These are phyloP conservation scores for Dicentrarchus labrax DNA, from an alignment of 2,113 vertebrate genomes.

Conservation along the genomic window DNA sequence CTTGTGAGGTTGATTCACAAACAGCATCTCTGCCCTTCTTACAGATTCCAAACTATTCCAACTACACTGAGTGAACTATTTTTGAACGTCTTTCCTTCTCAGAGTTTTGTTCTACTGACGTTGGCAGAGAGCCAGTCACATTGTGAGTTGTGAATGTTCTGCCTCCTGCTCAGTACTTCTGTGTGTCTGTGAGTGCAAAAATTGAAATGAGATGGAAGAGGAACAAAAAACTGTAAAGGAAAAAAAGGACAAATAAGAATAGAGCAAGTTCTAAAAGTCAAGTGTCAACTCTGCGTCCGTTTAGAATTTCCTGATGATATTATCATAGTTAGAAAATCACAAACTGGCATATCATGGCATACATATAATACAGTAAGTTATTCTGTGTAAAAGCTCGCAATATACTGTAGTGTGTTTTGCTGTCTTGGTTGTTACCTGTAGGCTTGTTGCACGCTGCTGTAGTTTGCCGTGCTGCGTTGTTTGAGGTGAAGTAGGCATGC, in stretches of 20 bases:
- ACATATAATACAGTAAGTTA: background rate
- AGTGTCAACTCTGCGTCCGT: background rate
- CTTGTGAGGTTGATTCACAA: background rate
- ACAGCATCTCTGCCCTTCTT: background rate
- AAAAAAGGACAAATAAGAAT: background rate
- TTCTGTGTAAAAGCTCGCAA: conserved; percentile 10
- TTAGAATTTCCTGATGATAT: background rate
- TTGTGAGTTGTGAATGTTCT: conserved; percentile 16
- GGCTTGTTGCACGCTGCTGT: conserved; percentile 30
- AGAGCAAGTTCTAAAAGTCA: background rate
- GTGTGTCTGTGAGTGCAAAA: conserved; percentile 7
- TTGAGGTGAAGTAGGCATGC: conserved; percentile 34
- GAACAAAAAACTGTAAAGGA: background rate
- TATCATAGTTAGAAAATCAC: background rate
- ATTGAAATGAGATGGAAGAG: background rate
- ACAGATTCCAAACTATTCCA: background rate
- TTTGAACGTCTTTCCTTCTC: background rate
- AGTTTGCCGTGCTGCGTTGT: conserved; percentile 25
- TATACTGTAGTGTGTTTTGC: background rate
- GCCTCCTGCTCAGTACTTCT: conserved; percentile 5
- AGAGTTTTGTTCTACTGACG: conserved; percentile 17
- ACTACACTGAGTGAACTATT: background rate
- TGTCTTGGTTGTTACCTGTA: conserved; percentile 38
- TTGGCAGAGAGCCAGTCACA: conserved; percentile 31
- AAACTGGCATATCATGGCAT: background rate